Conservation (phyloP, 2,888 invertebrate species). For the Nasonovia ribisnigri region DNA sequence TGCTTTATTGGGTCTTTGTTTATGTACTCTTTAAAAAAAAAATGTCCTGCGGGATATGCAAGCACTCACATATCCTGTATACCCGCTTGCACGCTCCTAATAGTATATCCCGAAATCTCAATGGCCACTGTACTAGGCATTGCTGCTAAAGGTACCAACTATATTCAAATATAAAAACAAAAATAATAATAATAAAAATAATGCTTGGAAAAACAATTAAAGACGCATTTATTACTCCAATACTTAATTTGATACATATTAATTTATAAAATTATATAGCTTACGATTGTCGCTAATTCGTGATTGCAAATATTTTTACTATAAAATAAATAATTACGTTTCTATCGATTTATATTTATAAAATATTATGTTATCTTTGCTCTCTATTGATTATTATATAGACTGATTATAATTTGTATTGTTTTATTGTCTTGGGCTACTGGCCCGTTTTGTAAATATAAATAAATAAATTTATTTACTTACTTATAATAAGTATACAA, state of each 20-base stretch:
- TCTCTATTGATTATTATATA: no score
- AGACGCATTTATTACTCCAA: neutral
- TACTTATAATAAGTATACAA: no score
- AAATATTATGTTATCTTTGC: no score
- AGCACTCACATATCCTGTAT: neutral
- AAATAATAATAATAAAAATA: no score
- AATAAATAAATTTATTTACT: no score
- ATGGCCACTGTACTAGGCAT: no score
- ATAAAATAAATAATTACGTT: neutral
- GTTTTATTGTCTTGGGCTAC: no score
- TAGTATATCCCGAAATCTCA: neutral
- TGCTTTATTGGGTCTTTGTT: neutral
- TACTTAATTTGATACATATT: neutral
- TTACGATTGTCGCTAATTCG: neutral
- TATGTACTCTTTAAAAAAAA: neutral
- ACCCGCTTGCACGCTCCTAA: neutral
- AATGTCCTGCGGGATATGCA: neutral
- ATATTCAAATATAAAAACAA: neutral
- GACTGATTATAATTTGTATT: no score
- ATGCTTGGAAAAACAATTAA: no score
- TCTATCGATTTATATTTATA: neutral
- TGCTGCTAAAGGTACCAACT: neutral
- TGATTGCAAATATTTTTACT: neutral
- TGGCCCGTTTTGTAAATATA: no score
- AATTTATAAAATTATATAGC: neutral